Evolutionary conservation across 64 coral and sea anemone genomes (phyloP).

Genomic region (Actinia equina): DNA sequence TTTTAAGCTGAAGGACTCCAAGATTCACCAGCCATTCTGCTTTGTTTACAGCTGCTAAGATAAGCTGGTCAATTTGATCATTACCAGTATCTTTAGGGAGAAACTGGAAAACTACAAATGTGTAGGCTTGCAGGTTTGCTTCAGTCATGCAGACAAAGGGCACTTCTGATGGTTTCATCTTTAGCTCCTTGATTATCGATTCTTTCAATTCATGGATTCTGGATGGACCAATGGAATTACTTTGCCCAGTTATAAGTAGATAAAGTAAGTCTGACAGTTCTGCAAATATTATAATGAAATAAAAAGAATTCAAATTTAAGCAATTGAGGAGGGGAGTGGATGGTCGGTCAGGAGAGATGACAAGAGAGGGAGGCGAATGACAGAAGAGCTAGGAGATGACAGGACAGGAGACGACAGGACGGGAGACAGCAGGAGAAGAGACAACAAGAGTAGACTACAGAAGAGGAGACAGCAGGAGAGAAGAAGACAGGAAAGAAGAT

Average conservation of each 20-base stretch:
- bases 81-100: not conserved
- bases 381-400: too few relatives aligned
- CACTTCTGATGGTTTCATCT: not conserved
- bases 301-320: not conserved
- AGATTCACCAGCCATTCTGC: not conserved
- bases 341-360: too few relatives aligned
- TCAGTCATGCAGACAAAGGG: not conserved
- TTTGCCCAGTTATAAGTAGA: not conserved
- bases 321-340: too few relatives aligned
- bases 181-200: not conserved
- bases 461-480: too few relatives aligned
- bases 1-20: not conserved
- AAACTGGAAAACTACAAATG: not conserved
- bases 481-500: too few relatives aligned
- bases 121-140: not conserved
- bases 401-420: too few relatives aligned
- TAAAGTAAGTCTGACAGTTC: not conserved
- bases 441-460: too few relatives aligned
- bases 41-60: not conserved
- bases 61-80: not conserved
- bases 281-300: not conserved
- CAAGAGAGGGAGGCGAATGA: too few relatives aligned
- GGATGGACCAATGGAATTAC: not conserved
- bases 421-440: too few relatives aligned
- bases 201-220: not conserved